Evolutionary conservation across 2,888 invertebrate genomes (phyloP).

Genomic region (Noctua janthe): DNA sequence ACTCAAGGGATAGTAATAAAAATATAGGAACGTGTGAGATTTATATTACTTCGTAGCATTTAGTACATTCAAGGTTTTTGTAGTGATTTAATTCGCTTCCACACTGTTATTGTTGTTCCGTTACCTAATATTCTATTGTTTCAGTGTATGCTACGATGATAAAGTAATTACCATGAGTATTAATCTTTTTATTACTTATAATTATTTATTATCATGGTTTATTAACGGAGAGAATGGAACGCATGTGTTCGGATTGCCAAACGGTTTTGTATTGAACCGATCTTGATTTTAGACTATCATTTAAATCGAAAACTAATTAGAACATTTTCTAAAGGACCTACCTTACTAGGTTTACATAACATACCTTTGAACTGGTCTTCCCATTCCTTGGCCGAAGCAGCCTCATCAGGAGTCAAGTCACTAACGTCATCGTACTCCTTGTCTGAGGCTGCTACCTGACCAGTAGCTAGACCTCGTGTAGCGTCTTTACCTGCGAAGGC

Average conservation of each 20-base stretch:
- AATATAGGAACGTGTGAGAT: background rate
- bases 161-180: background rate
- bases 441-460: constrained; percentile 83
- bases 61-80: background rate
- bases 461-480: constrained; percentile 85
- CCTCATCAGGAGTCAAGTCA: constrained; percentile 83
- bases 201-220: background rate
- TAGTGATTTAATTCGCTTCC: background rate
- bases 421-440: constrained; percentile 86
- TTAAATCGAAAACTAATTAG: background rate
- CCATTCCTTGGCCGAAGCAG: constrained; percentile 87
- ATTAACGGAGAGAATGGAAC: background rate
- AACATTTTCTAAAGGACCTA: background rate
- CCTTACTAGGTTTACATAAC: background rate
- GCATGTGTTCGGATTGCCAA: background rate
- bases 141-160: background rate
- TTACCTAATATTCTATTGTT: constrained; percentile 14
- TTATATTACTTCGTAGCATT: background rate
- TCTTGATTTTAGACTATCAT: background rate
- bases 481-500: constrained; percentile 87
- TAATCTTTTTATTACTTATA: background rate
- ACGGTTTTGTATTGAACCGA: background rate
- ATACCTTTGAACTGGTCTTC: constrained; percentile 88
- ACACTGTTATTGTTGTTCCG: constrained; percentile 1
- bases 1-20: background rate